A percentile compares a stretch with the other conserved stretches of the same genome.
Evolutionary conservation across 2,113 vertebrate species (phyloP).

Genomic region (Sinocyclocheilus anophthalmus): DNA sequence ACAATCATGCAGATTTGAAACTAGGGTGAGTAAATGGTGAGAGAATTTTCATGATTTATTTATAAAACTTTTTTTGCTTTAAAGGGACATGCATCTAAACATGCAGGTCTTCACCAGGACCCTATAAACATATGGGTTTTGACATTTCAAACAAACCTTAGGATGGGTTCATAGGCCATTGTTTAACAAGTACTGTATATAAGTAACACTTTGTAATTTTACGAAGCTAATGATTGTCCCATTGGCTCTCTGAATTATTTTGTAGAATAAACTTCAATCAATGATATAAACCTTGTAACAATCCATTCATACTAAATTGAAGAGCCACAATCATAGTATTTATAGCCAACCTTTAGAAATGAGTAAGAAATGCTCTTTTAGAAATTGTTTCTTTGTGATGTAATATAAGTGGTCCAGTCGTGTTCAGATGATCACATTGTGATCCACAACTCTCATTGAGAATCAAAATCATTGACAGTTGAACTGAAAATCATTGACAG

Average conservation of each 20-base stretch:
- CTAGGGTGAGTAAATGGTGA: too few species aligned
- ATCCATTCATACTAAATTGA: neutral
- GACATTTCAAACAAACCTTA: neutral
- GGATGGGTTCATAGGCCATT: neutral
- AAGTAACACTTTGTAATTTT: constrained; percentile 30
- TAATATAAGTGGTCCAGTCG: neutral
- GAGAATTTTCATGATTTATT: neutral
- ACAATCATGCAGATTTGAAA: too few species aligned
- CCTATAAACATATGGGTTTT: neutral
- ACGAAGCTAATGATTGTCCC: constrained; percentile 28
- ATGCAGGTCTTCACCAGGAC: neutral
- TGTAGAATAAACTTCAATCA: constrained; percentile 10
- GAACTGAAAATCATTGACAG: constrained; percentile 74
- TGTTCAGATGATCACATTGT: constrained; percentile 26
- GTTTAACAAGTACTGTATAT: constrained; percentile 23
- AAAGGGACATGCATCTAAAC: neutral
- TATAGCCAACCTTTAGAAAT: neutral
- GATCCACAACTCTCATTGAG: constrained; percentile 42
- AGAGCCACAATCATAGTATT: neutral
- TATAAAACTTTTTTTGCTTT: too few species aligned
- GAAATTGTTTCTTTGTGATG: neutral
- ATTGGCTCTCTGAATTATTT: neutral
- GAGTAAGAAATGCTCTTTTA: neutral
- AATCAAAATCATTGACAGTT: constrained; percentile 57
- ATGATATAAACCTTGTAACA: neutral